These are phyloP conservation scores for Microcebus jonahi DNA, from an alignment of 2,113 vertebrate genomes.

Conservation along the genomic window DNA sequence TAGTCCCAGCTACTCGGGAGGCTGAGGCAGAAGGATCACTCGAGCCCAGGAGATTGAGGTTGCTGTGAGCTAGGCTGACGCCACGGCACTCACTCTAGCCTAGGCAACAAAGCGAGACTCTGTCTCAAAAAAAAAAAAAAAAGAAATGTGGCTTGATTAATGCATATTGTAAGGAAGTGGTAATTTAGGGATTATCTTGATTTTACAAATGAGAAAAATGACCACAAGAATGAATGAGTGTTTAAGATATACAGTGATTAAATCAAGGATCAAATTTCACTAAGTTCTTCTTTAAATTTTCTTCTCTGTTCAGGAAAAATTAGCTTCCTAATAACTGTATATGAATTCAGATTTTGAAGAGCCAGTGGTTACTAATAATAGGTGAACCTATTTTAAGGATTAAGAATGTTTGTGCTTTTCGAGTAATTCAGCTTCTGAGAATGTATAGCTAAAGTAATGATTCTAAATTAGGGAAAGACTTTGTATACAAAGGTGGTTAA, in stretches of 20 bases:
- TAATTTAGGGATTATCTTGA: not conserved
- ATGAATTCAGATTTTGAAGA: constrained; percentile 35
- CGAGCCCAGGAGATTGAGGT: too few relatives aligned
- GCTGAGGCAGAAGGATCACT: too few relatives aligned
- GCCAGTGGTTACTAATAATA: not conserved
- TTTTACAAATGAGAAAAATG: not conserved
- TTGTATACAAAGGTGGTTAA: not conserved
- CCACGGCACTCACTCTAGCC: too few relatives aligned
- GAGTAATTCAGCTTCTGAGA: constrained; percentile 14
- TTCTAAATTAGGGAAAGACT: constrained; percentile 31
- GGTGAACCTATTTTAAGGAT: not conserved
- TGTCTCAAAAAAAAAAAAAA: too few relatives aligned
- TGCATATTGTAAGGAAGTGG: not conserved
- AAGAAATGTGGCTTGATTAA: not conserved
- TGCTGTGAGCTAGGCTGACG: too few relatives aligned
- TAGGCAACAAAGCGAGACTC: too few relatives aligned
- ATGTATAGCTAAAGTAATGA: not conserved
- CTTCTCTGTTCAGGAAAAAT: not conserved
- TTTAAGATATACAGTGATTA: not conserved
- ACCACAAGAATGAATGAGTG: not conserved
- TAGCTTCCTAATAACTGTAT: not conserved
- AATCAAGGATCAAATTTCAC: not conserved
- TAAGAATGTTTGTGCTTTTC: not conserved
- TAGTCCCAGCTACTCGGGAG: too few relatives aligned
- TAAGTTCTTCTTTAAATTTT: not conserved